Percentiles rank a stretch among this genome's conserved stretches.
These are phyloP conservation scores for Caenorhabditis sp. DNA, from an alignment of 2,888 invertebrate species.

Conservation along the genomic window DNA sequence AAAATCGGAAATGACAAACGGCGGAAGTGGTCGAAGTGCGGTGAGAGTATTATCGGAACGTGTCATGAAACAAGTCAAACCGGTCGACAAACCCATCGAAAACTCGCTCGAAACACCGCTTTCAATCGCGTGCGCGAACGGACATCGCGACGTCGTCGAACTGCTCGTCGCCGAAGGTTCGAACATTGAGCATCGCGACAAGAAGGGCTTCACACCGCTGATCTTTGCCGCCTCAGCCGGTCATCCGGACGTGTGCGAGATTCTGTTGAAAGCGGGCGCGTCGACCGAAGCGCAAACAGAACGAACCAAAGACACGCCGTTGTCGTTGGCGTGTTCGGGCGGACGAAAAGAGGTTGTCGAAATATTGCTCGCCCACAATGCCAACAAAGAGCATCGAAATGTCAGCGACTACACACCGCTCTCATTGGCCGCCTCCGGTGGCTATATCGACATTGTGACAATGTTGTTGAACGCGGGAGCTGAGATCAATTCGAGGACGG, in stretches of 20 bases:
- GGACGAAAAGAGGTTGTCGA: constrained; percentile 96
- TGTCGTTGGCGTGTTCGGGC: constrained; percentile 95
- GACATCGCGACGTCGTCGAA: constrained; percentile 93
- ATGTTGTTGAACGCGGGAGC: constrained; percentile 90
- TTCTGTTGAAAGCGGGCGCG: constrained; percentile 90
- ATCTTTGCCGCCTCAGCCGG: constrained; percentile 97
- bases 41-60: constrained; percentile 10
- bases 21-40: constrained; percentile 7
- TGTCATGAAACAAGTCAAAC: constrained; percentile 1
- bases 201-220: constrained; percentile 94
- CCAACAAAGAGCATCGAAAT: constrained; percentile 93
- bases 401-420: constrained; percentile 98
- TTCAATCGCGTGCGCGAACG: constrained; percentile 83
- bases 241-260: constrained; percentile 87
- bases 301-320: constrained; percentile 90
- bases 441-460: constrained; percentile 96
- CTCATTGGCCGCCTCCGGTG: constrained; percentile 94
- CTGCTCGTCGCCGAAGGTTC: constrained; percentile 89
- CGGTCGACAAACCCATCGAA: constrained; percentile 92
- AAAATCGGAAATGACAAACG: constrained; percentile 5
- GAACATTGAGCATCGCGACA: constrained; percentile 96
- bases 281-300: constrained; percentile 98
- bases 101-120: constrained; percentile 98
- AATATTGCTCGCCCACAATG: constrained; percentile 84
- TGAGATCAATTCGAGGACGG: constrained; percentile 87